These are phyloP conservation scores for Poecilia picta DNA, from an alignment of 2,797 vertebrate genomes.

Conservation along the genomic window DNA sequence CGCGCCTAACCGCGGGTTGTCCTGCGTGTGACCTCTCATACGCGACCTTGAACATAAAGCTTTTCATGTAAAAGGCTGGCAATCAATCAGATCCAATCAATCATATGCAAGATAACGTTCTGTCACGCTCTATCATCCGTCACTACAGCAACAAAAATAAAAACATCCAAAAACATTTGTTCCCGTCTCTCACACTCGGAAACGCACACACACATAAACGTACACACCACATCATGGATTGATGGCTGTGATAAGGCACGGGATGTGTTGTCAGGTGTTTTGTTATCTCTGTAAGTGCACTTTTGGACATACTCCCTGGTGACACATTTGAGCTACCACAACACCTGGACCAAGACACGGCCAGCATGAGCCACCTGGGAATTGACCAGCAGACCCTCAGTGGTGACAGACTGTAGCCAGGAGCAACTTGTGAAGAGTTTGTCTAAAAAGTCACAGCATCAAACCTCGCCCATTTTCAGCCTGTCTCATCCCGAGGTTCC, in stretches of 20 bases:
- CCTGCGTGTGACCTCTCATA: slow-evolving; percentile 72
- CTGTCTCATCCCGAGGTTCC: slow-evolving; percentile 2
- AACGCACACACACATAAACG: slow-evolving; percentile 28
- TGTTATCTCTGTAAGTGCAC: slow-evolving; percentile 47
- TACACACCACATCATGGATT: slow-evolving; percentile 39
- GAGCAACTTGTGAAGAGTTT: slow-evolving; percentile 54
- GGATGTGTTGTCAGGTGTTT: slow-evolving; percentile 54
- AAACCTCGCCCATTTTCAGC: slow-evolving; percentile 40
- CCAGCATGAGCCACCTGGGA: slow-evolving; percentile 31
- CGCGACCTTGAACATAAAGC: slow-evolving; percentile 68
- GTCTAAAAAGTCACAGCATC: slow-evolving; percentile 48
- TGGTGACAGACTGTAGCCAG: slow-evolving; percentile 53
- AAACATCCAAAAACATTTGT: slow-evolving; percentile 60
- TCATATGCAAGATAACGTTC: slow-evolving; percentile 58
- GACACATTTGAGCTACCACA: slow-evolving; percentile 61
- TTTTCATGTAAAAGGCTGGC: slow-evolving; percentile 56
- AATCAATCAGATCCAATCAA: slow-evolving; percentile 75
- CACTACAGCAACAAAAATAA: slow-evolving; percentile 68
- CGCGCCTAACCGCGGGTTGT: slow-evolving; percentile 70
- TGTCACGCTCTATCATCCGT: slow-evolving; percentile 67
- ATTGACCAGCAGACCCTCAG: slow-evolving; percentile 48
- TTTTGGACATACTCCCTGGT: slow-evolving; percentile 47
- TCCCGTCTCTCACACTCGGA: slow-evolving; percentile 30
- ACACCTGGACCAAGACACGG: slow-evolving; percentile 58
- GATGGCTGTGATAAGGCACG: slow-evolving; percentile 47